A percentile compares a stretch with the other conserved stretches of the same genome.
Evolutionary conservation across 2,888 invertebrate genomes (phyloP).

Genomic region (Globia sparganii): DNA sequence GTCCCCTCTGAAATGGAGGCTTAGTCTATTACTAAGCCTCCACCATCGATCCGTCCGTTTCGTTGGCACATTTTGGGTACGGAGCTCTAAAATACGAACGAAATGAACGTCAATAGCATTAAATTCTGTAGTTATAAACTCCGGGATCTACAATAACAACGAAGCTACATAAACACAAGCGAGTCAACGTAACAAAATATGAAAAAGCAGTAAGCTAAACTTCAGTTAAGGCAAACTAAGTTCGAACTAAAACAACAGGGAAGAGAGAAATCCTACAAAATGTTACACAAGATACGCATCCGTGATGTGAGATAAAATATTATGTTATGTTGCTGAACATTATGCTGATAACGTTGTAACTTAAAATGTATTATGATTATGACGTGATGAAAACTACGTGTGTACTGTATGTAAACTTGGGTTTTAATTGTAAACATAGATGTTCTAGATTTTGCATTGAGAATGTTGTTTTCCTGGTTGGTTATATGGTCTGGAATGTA

Average conservation of each 20-base stretch:
- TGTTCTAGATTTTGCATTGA: conserved; percentile 12
- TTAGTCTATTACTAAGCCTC: too few species aligned
- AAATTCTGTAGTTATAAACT: not conserved
- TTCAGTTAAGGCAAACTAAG: conserved; percentile 27
- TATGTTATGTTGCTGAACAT: conserved; percentile 37
- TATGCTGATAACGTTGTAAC: conserved; percentile 21
- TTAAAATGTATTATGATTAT: conserved; percentile 30
- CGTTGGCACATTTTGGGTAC: too few species aligned
- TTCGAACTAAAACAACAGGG: conserved; percentile 29
- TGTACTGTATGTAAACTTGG: conserved; percentile 17
- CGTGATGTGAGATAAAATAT: conserved; percentile 46
- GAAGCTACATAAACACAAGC: conserved; percentile 1
- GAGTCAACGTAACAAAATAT: conserved; percentile 36
- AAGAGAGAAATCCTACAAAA: conserved; percentile 47
- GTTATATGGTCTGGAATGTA: not conserved
- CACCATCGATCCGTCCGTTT: too few species aligned
- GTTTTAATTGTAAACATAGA: conserved; percentile 17
- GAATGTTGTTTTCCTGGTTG: not conserved
- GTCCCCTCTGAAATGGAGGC: too few species aligned
- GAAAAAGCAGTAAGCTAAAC: conserved; percentile 26
- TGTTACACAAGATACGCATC: conserved; percentile 25
- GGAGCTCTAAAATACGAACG: too few species aligned
- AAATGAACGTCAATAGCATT: too few species aligned
- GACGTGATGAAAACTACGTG: conserved; percentile 25
- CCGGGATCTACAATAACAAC: conserved; percentile 3